These are phyloP conservation scores for Lacerta agilis DNA, from an alignment of 2,797 vertebrate species.

Conservation along the genomic window DNA sequence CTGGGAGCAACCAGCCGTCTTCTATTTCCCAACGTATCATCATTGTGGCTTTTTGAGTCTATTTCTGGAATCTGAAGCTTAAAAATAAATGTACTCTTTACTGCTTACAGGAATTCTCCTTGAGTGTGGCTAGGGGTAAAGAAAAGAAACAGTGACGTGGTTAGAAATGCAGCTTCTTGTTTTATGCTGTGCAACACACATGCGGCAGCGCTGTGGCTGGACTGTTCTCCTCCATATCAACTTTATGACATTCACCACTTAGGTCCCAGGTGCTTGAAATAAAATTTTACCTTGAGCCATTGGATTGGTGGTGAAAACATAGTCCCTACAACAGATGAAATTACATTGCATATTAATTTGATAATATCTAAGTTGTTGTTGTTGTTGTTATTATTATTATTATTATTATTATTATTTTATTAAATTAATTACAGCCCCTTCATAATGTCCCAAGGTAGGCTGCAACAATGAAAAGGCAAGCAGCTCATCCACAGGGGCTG, in stretches of 20 bases:
- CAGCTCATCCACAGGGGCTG: too few species aligned
- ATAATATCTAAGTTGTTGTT: neutral
- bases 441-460: too few species aligned
- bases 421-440: too few species aligned
- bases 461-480: too few species aligned
- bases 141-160: neutral
- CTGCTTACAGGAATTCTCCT: slow-evolving; percentile 38
- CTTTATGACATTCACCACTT: neutral
- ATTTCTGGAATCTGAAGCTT: slow-evolving; percentile 24
- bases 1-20: neutral
- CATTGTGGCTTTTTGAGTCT: slow-evolving; percentile 28
- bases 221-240: neutral
- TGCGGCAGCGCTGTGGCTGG: neutral
- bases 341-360: neutral
- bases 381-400: neutral
- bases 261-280: neutral
- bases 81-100: slow-evolving; percentile 25
- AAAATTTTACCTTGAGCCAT: neutral
- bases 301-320: neutral
- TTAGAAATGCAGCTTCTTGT: slow-evolving; percentile 1
- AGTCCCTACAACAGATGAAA: neutral
- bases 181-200: neutral
- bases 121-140: slow-evolving; percentile 30
- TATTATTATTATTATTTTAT: neutral
- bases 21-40: neutral